Evolutionary conservation across 1,140 invertebrate genomes (phyloP), one percentile per base, ranked within the genome.

Genomic region (Nasonia vitripennis): DNA sequence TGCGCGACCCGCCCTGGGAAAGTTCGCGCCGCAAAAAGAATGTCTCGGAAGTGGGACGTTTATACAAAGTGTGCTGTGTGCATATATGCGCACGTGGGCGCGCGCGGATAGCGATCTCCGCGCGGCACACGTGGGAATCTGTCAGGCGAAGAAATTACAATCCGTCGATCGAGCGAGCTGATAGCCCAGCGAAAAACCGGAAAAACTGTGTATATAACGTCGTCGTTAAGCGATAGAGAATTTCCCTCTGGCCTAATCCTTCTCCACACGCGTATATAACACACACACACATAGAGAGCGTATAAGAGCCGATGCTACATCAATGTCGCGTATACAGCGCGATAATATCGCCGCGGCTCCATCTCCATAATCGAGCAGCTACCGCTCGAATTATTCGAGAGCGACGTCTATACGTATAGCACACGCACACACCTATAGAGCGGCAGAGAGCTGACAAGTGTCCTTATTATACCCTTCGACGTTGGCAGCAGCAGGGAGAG

Each of bases 401-500:
- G 67, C 17, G 23, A 1, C 41, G 51, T 27, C 27, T 79, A 51
- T 83, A 83, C 23, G 51, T 67, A 41, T 31, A 27, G 27, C 27
- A 81, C 20, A 31, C 7, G 27, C 23, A 70, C 17, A 70, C 17
- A 45, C 17, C 11, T 48, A 45, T 12, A 77, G 27, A 34, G 10
- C 27, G 6, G 6, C 20, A 23, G 27, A 73, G 14, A 31, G 27
- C 62, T 55, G 83, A 80, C 83, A 68, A 84, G 78, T 80, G 78
- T 80, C 70, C 83, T 84, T 84, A 79, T 84, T 84, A 74, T 74
- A 75, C 31, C 73, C 27, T 83, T 83, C 51, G 37, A 77, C 55
- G 74, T 3, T 37, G 34, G 70, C 27, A 27, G 27, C 27, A 27
- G 27, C 1, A 71, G 31, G 55, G 62, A 55, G 34, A 23, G 31